phyloP scores from a whole-genome alignment of 1,140 invertebrate species.

The Ostrea denselamellosa region DNA sequence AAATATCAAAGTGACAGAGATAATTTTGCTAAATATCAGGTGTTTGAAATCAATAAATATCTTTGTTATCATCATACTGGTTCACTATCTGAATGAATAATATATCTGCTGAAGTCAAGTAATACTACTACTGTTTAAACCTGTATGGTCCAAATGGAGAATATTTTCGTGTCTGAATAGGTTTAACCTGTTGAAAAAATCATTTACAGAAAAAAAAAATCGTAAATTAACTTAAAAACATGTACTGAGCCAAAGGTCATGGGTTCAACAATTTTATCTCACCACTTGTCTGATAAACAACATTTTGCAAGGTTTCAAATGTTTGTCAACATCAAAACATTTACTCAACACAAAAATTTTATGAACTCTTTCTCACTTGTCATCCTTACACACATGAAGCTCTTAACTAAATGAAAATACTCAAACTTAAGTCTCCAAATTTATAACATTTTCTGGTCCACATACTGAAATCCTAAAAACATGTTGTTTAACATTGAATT shows the following conservation, averaged over 20 bases:
- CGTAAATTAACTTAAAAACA: not conserved
- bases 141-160: not conserved
- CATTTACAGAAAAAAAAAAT: not conserved
- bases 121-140: not conserved
- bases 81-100: not conserved
- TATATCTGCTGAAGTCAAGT: not conserved
- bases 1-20: too few relatives aligned
- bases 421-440: not conserved
- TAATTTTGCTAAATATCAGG: too few relatives aligned
- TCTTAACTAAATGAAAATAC: not conserved
- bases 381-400: not conserved
- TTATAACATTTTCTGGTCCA: not conserved
- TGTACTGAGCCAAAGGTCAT: not conserved
- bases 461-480: not conserved
- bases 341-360: constrained; percentile 10
- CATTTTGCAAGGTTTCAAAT: constrained; percentile 38
- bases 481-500: too few relatives aligned
- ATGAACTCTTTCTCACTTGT: not conserved
- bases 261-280: constrained; percentile 1
- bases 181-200: not conserved
- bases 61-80: too few relatives aligned
- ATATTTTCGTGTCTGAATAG: not conserved
- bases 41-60: too few relatives aligned
- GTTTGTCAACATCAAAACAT: constrained; percentile 34
- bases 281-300: constrained; percentile 9